Evolutionary conservation across 2,113 vertebrate species (phyloP).

Genomic region (Phocoena phocoena): DNA sequence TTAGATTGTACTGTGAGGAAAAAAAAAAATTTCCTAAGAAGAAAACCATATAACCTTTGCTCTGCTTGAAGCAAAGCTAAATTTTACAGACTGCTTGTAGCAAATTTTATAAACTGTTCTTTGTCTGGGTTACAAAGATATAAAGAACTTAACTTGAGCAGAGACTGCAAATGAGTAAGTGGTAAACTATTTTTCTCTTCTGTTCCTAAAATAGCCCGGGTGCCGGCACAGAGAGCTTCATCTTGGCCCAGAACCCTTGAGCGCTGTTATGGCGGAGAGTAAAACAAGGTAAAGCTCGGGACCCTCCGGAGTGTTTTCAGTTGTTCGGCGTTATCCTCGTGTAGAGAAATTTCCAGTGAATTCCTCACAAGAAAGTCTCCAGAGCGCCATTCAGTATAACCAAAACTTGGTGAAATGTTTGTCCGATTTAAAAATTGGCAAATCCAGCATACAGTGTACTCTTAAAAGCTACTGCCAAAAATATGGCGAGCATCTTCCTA

Average conservation of each 20-base stretch:
- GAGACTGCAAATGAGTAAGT: not conserved
- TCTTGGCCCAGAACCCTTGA: not conserved
- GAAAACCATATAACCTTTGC: not conserved
- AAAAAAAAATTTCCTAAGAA: not conserved
- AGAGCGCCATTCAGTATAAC: not conserved
- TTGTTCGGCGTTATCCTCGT: not conserved
- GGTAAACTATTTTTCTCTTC: not conserved
- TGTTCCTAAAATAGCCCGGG: constrained; percentile 44
- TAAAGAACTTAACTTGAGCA: not conserved
- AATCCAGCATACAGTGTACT: not conserved
- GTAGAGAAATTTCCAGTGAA: not conserved
- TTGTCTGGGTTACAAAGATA: not conserved
- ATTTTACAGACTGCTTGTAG: not conserved
- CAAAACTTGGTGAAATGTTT: constrained; percentile 15
- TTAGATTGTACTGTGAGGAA: not conserved
- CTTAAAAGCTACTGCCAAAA: constrained; percentile 44
- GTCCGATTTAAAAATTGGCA: constrained; percentile 43
- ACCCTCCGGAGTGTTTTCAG: not conserved
- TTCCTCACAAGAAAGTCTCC: not conserved
- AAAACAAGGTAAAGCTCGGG: not conserved
- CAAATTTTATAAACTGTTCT: not conserved
- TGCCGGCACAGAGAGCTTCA: not conserved
- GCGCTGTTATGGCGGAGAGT: rapidly evolving
- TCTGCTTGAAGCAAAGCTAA: not conserved
- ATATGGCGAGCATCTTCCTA: not conserved